Conservation (phyloP, 1,140 invertebrate species). For the Brachionus koreanus region DNA sequence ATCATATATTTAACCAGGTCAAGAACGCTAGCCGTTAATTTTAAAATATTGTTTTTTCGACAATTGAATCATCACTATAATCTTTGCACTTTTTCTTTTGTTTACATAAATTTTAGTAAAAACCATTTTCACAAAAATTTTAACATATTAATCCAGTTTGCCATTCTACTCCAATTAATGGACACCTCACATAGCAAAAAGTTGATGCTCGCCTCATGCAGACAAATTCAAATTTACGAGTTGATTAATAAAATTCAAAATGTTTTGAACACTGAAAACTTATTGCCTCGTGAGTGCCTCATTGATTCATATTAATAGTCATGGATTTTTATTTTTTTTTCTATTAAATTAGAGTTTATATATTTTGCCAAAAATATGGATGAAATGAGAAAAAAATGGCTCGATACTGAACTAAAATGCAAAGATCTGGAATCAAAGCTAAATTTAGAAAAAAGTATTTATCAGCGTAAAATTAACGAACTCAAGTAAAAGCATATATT, state of each 20-base stretch:
- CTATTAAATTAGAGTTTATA: constrained; percentile 19
- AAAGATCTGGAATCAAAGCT: constrained; percentile 13
- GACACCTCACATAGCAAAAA: constrained; percentile 28
- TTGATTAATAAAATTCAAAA: constrained; percentile 42
- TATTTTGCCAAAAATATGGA: constrained; percentile 45
- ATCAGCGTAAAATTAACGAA: constrained; percentile 33
- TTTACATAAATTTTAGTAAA: background rate
- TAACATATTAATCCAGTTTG: background rate
- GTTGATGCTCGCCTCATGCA: constrained; percentile 17
- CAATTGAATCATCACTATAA: background rate
- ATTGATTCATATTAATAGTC: background rate
- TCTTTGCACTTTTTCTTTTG: background rate
- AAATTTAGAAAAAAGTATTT: constrained; percentile 29
- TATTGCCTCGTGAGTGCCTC: constrained; percentile 17
- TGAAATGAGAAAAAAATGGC: constrained; percentile 42
- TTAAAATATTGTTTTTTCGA: background rate
- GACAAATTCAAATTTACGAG: constrained; percentile 44
- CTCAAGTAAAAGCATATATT: too few species aligned
- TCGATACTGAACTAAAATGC: constrained; percentile 20
- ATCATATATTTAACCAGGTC: too few species aligned
- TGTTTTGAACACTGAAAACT: constrained; percentile 34
- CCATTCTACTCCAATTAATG: background rate
- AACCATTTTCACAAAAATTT: background rate
- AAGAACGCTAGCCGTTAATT: background rate
- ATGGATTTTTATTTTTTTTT: background rate